A percentile compares a stretch with the other conserved stretches of the same genome.
phyloP scores from a whole-genome alignment of 2,888 invertebrate species.

The Colostygia pectinataria region DNA sequence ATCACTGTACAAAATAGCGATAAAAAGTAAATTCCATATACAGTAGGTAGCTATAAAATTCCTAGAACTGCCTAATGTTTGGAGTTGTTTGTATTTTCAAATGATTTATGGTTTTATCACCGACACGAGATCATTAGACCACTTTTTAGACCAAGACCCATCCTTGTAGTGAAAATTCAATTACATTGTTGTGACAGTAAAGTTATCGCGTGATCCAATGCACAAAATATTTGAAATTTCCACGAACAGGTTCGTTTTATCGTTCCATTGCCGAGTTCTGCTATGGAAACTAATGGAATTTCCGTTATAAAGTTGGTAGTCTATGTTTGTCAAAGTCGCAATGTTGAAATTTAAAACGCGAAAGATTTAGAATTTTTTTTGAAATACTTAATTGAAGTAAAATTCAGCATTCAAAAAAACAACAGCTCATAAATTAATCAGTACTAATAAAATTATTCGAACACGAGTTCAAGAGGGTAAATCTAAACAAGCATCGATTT shows the following conservation, averaged over 20 bases:
- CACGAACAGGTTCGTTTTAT: conserved; percentile 17
- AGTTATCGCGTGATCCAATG: conserved; percentile 47
- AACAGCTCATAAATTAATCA: too few species aligned
- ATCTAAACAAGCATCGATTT: too few species aligned
- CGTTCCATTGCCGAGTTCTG: conserved; percentile 12
- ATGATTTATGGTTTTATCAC: conserved; percentile 12
- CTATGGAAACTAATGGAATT: conserved; percentile 24
- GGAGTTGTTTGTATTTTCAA: conserved; percentile 2
- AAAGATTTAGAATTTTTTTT: too few species aligned
- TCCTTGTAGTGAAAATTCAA: conserved; percentile 12
- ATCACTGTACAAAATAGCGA: neutral
- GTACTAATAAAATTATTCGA: too few species aligned
- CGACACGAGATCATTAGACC: conserved; percentile 6
- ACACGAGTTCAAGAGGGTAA: too few species aligned
- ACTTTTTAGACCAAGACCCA: conserved; percentile 10
- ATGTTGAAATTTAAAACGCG: too few species aligned
- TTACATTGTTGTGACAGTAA: conserved; percentile 35
- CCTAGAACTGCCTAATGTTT: conserved; percentile 8
- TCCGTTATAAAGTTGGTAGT: conserved; percentile 1
- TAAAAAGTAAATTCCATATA: neutral
- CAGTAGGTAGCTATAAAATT: conserved; percentile 7
- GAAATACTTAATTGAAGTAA: too few species aligned
- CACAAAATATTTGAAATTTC: conserved; percentile 31
- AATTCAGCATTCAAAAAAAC: too few species aligned
- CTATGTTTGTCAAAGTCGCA: neutral